These are phyloP conservation scores for Apis florea DNA, from an alignment of 1,140 invertebrate species.

Conservation along the genomic window DNA sequence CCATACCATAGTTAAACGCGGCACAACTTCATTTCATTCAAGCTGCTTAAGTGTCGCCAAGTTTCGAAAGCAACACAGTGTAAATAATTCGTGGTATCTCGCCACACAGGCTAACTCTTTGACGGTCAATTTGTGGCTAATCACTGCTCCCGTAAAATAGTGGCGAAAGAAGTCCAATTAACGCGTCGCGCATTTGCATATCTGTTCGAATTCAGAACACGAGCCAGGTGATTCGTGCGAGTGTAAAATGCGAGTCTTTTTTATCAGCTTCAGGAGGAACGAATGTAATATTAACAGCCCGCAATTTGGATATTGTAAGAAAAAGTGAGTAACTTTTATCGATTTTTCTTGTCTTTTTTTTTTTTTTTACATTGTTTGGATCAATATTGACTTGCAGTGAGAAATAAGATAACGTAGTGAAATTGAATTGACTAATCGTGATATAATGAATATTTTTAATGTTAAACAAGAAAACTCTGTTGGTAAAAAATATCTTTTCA, in stretches of 20 bases:
- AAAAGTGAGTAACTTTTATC: no score
- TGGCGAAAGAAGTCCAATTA: slow-evolving; percentile 14
- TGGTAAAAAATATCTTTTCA: no score
- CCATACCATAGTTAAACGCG: background rate
- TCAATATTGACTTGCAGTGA: no score
- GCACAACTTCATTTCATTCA: background rate
- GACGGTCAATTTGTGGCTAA: slow-evolving; percentile 26
- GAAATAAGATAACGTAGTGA: no score
- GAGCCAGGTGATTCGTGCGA: background rate
- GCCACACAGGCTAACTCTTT: slow-evolving; percentile 4
- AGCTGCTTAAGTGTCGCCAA: background rate
- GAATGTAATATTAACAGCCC: no score
- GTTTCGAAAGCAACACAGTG: background rate
- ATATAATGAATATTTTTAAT: no score
- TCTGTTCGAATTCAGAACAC: background rate
- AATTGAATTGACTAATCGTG: no score
- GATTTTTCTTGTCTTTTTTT: no score
- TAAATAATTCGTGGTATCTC: slow-evolving; percentile 1
- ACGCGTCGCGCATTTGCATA: slow-evolving; percentile 6
- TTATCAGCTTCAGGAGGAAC: background rate
- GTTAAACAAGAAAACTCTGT: no score
- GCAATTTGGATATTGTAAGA: no score
- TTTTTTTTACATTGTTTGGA: no score
- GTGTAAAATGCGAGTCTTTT: background rate
- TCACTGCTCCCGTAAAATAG: background rate